Evolutionary conservation across 2,888 invertebrate species (phyloP), one percentile per base, ranked within the genome.

Genomic region (Emmelina monodactyla): DNA sequence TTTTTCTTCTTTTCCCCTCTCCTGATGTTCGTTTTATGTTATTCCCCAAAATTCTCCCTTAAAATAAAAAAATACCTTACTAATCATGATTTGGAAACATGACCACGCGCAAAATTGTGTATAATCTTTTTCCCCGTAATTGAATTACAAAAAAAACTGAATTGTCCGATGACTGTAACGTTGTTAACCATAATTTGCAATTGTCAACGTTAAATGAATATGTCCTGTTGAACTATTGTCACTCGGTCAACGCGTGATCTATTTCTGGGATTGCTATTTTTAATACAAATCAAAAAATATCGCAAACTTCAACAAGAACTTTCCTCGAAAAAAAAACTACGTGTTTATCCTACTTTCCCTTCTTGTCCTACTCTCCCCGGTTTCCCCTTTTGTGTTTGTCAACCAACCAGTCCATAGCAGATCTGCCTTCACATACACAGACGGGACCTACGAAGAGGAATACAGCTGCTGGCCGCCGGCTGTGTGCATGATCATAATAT

Each of bases 391-490:
- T 62, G 60, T 68, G 60, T 67, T 6, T 63, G n/a, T 44, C 56
- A 64, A 62, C 39, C 36, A 44, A 46, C 58, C 60, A 41, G 44
- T 51, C 55, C 57, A 50, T 56, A 67, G 67, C 64, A 62, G 58
- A 55, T 44, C 61, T 39, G 46, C 56, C 55, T 75, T 78, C 69
- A 73, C 72, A 14, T 78, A 73, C 56, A 50, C 70, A 83, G 89
- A 89, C 76, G 90, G 89, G 2, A 86, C 88, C 4, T 96, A 96
- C 68, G 89, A 94, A 55, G 90, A 93, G 51, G 90, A 95, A 60
- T 98, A 97, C 80, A 88, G 86, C 41, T 96, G 98, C 58, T 89
- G 88, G 62, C 98, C 97, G 10, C 98, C 97, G 1, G 88, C 92
- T 0, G 58, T 98, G 35, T 92, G 94, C 57, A 95, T 98, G 91